phyloP scores from a whole-genome alignment of 2,113 vertebrate genomes.

The Ciconia stormi region DNA sequence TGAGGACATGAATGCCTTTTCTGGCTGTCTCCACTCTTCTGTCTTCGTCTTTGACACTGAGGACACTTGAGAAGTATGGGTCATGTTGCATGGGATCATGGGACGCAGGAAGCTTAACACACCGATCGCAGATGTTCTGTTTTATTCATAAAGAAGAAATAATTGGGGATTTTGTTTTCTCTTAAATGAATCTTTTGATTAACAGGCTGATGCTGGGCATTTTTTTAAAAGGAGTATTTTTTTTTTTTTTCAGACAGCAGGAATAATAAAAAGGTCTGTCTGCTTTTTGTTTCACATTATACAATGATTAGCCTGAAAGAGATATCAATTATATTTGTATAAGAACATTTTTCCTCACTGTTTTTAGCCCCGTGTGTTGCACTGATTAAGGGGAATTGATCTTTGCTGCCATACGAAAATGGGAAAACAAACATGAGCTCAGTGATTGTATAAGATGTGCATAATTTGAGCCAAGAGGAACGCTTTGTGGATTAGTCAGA shows the following conservation, averaged over 20 bases:
- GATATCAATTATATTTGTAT: conserved; percentile 19
- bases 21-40: not conserved
- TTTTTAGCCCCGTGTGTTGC: not conserved
- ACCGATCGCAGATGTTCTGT: not conserved
- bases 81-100: not conserved
- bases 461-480: not conserved
- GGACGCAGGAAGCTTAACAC: not conserved
- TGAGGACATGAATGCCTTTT: conserved; percentile 17
- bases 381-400: conserved; percentile 44
- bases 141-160: not conserved
- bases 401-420: conserved; percentile 2
- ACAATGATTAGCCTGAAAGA: conserved; percentile 5
- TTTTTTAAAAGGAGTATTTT: not conserved
- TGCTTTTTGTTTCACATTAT: conserved; percentile 35
- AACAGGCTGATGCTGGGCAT: not conserved
- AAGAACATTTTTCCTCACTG: not conserved
- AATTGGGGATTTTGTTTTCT: not conserved
- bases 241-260: not conserved
- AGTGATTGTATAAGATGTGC: not conserved
- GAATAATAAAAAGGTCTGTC: not conserved
- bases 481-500: not conserved
- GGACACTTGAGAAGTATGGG: not conserved
- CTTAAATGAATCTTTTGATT: not conserved
- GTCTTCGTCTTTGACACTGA: not conserved
- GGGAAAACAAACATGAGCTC: conserved; percentile 12